Evolutionary conservation across 2,797 vertebrate genomes (phyloP), one percentile per base, ranked within the genome.

Genomic region (Epinephelus malabaricus): DNA sequence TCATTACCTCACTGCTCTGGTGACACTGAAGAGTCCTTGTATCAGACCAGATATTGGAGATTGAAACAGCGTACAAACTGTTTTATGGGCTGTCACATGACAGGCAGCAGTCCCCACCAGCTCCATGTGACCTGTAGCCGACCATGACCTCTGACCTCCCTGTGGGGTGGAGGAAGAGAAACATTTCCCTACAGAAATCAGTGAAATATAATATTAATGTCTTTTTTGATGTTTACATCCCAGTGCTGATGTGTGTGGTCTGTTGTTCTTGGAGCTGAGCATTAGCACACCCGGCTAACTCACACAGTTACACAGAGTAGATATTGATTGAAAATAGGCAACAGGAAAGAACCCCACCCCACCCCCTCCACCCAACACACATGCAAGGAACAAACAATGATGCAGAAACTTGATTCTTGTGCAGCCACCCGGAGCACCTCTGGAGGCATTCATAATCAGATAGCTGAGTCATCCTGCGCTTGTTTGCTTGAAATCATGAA

Each of bases 381-480:
- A 15, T 15, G 50, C 30, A 38, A 18, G 25, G n/a, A 75, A 60
- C 69, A 76, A 63, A 76, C 53, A 78, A 46, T 63, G 62, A 78
- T 47, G 56, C 27, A 69, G 71, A 77, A 72, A 82, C 59, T 4
- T 60, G 54, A 82, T 69, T 76, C 9, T 55, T 43, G 78, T 56
- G 79, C 84, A 78, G 68, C 50, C 23, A 55, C 73, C 61, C 78
- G 58, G 50, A 62, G 69, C 64, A 34, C 15, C 63, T 64, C 79
- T 38, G 38, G 76, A 73, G 69, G 76, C 51, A 10, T 81, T 85
- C 54, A 34, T 51, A 71, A 80, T 79, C 74, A 85, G 78, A 84
- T 59, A 70, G 80, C 84, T 90, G 88, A 93, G 83, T 92, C 88
- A 90, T 87, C 83, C 87, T 67, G 72, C 40, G 38, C 65, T 73